Base-by-base conservation (phyloP, 2,797 vertebrate genomes). In the Onychomys leucogaster region DNA sequence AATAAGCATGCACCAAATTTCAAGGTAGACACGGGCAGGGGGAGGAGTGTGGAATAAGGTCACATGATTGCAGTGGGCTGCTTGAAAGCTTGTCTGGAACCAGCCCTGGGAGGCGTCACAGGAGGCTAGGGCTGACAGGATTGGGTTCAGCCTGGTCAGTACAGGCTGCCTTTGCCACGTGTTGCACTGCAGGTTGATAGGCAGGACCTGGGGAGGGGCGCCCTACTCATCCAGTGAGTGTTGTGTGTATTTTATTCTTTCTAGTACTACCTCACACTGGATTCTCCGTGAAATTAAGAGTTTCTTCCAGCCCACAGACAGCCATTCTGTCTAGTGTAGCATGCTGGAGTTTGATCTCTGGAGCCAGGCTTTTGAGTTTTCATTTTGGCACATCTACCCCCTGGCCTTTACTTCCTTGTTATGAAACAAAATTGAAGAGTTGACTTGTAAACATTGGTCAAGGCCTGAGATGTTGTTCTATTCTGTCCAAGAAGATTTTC, bases 21-120 rank as follows among this genome's bases (percentile, higher is more conserved):
- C 61, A 6, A n/a, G 49, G n/a, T 32, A 8, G 63, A 29, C 23
- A 0, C 0, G 13, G 16, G 27, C 32, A 11, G 16, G 8, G 5
- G 32, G n/a, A 7, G 65, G 17, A 11, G 11, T 23, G 41, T 49
- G 37, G n/a, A 7, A 1, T 12, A 19, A 78, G 6, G 3, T 23
- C 8, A 43, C 59, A 25, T 32, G 81, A 32, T 16, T 43, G 37
- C 13, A 16, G 37, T 5, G 14, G 37, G 13, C 57, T 61, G 57
- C 37, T 29, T 43, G 80, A 41, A 8, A 34, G 29, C 43, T 65
- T 0, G 19, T n/a, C 1, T 86, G 82, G 63, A 67, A n/a, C 5
- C 3, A 13, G 25, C 21, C 34, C 12, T 29, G 6, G 23, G 23
- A 29, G 49, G 23, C 57, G 29, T 27, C 49, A 37, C 8, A 52